Percentiles rank a stretch among this genome's conserved stretches.
These are phyloP conservation scores for Erythrocercus mccallii DNA, from an alignment of 2,113 vertebrate genomes.

Conservation along the genomic window DNA sequence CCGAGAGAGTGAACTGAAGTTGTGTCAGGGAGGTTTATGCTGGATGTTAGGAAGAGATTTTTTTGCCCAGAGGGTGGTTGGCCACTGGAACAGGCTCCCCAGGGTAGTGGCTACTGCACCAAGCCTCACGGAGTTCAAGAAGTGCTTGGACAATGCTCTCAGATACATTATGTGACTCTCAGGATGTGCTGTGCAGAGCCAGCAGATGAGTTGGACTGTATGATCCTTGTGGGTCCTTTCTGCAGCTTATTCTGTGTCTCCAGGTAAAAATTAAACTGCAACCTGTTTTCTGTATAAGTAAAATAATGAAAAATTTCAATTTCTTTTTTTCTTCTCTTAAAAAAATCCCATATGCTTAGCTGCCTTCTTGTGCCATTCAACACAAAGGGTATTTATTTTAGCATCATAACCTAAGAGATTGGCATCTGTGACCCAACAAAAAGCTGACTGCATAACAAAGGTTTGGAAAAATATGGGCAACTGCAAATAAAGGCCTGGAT, in stretches of 20 bases:
- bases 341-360: accelerated
- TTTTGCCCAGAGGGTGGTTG: neutral
- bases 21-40: neutral
- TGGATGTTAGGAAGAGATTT: neutral
- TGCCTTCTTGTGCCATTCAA: neutral
- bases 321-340: neutral
- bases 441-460: neutral
- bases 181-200: neutral
- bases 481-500: neutral
- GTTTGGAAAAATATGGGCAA: neutral
- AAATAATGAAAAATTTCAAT: neutral
- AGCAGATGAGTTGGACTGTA: neutral
- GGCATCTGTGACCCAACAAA: neutral
- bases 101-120: no score
- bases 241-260: neutral
- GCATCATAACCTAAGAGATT: neutral
- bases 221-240: neutral
- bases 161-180: neutral
- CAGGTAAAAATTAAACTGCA: neutral
- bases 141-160: neutral
- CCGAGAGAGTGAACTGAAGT: neutral
- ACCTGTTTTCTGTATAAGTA: neutral
- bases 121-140: neutral
- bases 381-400: neutral
- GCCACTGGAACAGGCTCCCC: neutral